Evolutionary conservation across 2,113 vertebrate species (phyloP), one percentile per base, ranked within the genome.

Genomic region (Apteryx mantelli): DNA sequence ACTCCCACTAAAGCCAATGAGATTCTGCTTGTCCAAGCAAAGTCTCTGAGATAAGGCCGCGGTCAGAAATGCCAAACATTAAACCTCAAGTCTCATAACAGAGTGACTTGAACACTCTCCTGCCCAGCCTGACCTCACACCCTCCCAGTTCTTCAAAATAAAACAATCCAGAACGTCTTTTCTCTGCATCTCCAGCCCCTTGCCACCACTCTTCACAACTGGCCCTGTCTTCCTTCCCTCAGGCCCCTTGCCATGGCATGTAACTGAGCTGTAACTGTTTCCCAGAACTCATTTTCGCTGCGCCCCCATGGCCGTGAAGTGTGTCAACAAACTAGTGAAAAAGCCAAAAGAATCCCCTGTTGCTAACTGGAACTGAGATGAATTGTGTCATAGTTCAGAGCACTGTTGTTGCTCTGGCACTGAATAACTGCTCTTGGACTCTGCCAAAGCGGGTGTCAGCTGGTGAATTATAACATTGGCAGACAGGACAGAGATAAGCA

Each of bases 391-490:
- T 92, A 98, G 98, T 98, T 98, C 97, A 98, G 96, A 98, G 97
- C 94, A 61, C 82, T 92, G 86, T 97, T 96, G 97, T 96, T 40
- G 38, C 92, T 95, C 91, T 98, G 98, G 98, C 98, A 98, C 92
- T 11, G 55, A 98, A 91, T 97, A 97, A 96, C 92, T 3, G 2
- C 7, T 2, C 96, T 98, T 60, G 61, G 93, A 92, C 95, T 96
- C 96, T 98, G 98, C 98, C 98, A 98, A 98, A 96, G 97, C 96
- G 95, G 94, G 98, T 98, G 98, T 98, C 98, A 98, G 98, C 98
- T 98, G 98, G 98, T 98, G 97, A 98, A 98, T 98, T 98, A 98
- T 97, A 97, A 98, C 97, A 93, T 97, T 98, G 98, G 98, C 98
- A 98, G 98, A 93, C 96, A 97, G 97, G 98, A 97, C 97, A 96